Evolutionary conservation across 23 tunicate species (phyloP), one percentile per base, ranked within the genome.

Genomic region (Styela plicata): DNA sequence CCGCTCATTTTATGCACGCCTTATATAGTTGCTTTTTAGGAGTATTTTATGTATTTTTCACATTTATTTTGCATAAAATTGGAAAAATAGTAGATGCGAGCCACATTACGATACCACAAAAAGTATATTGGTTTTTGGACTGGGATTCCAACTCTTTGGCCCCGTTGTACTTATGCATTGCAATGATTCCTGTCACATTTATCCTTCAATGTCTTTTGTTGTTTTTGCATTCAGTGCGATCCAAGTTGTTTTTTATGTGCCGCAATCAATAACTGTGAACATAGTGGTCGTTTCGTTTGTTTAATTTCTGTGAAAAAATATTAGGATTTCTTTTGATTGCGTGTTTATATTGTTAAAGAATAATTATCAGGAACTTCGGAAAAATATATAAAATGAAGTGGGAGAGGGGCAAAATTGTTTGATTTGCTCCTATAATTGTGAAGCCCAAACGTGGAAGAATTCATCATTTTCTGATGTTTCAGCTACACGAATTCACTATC

Each of bases 101-200:
- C 17, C 5, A 71, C 29, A 3, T 3, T 16, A 34, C 29, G 13
- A 71, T 71, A 28, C 77, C 77, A 3, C 24, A 26, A 30, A 71
- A 32, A 17, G 29, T 71, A 34, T 71, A 71, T 32, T 71, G 35
- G 77, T 71, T 71, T 26, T 71, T 71, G 29, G 77, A 71, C 17
- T 71, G 77, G 77, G 31, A 66, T 28, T 28, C 30, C 10, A 17
- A 17, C 16, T 26, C 71, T 17, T 26, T 26, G 5, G 71, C 71
- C 31, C 71, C 71, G 16, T 10, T 66, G 7, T 25, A 26, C 10
- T 17, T 66, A 5, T 66, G 71, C 31, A 25, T 66, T 28, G 31
- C 10, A 5, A 66, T 66, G 71, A 7, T 66, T 25, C 71, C 71
- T 66, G 71, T 26, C 10, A 66, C 71, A 66, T 28, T 7, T 26